Percentiles rank a stretch among this genome's conserved stretches.
Conservation (phyloP, 1,140 invertebrate genomes). For the Drosophila kepulauana region DNA sequence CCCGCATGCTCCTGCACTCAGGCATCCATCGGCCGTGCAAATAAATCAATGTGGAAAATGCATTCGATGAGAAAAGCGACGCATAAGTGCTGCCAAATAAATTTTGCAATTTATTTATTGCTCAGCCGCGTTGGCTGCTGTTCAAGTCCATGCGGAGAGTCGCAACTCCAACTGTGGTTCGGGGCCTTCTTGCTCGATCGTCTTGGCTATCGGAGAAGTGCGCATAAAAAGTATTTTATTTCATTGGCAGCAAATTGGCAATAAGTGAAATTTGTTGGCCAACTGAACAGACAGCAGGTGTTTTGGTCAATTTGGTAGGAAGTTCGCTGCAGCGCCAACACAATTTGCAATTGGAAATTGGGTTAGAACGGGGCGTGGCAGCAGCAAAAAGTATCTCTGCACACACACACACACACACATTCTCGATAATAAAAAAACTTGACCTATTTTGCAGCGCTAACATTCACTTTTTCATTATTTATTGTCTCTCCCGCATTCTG, state of each 20-base stretch:
- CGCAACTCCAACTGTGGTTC: not conserved
- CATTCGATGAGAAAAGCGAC: conserved; percentile 78
- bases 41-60: conserved; percentile 80
- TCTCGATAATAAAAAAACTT: not conserved
- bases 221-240: conserved; percentile 75
- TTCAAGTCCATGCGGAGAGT: conserved; percentile 20
- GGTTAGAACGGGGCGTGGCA: conserved; percentile 50
- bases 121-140: conserved; percentile 56
- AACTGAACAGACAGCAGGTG: conserved; percentile 61
- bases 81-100: conserved; percentile 82
- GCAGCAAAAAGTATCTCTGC: not conserved
- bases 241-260: conserved; percentile 81
- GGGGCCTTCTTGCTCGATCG: conserved; percentile 12
- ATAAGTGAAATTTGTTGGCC: conserved; percentile 82
- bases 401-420: not conserved
- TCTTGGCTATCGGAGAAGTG: conserved; percentile 63
- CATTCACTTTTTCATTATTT: conserved; percentile 61
- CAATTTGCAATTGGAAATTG: conserved; percentile 44
- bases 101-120: conserved; percentile 83
- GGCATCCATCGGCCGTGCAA: conserved; percentile 57
- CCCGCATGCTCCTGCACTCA: not conserved
- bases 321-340: conserved; percentile 34
- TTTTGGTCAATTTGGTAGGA: conserved; percentile 48
- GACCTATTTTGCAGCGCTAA: conserved; percentile 53
- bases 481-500: conserved; percentile 38